Evolutionary conservation across 2,888 invertebrate species (phyloP).

Genomic region (Lottia scabra): DNA sequence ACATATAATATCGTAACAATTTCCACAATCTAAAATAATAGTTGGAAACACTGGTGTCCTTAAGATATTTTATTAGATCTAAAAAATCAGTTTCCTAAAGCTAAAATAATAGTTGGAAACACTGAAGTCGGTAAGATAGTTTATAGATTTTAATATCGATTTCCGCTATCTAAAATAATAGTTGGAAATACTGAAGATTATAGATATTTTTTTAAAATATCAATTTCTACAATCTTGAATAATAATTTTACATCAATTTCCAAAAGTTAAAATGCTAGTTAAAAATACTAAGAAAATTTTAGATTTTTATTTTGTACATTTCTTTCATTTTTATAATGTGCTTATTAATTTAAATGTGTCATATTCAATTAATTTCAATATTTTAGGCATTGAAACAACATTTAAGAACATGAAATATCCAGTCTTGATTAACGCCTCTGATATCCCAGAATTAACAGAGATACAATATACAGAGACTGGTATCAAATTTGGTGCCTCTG

Average conservation of each 20-base stretch:
- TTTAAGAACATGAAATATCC: slow-evolving; percentile 82
- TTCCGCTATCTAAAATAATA: slow-evolving; percentile 73
- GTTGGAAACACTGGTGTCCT: slow-evolving; percentile 93
- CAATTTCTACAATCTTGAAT: slow-evolving; percentile 71
- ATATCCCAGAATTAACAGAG: slow-evolving; percentile 77
- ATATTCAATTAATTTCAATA: background rate
- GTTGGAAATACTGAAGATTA: slow-evolving; percentile 89
- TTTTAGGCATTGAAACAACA: slow-evolving; percentile 83
- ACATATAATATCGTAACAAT: no score
- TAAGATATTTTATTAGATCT: slow-evolving; percentile 44
- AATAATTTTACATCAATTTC: slow-evolving; percentile 68
- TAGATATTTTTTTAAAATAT: slow-evolving; percentile 68
- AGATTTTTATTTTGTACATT: no score
- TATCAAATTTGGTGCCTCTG: slow-evolving; percentile 82
- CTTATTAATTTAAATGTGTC: slow-evolving; percentile 16
- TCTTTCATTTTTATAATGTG: no score
- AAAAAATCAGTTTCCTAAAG: background rate
- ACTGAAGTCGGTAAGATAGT: slow-evolving; percentile 54
- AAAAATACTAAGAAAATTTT: no score
- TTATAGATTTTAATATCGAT: slow-evolving; percentile 79
- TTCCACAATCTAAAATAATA: slow-evolving; percentile 73
- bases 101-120: background rate
- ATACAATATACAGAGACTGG: slow-evolving; percentile 73
- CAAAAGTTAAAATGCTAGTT: slow-evolving; percentile 12
- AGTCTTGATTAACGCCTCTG: slow-evolving; percentile 80